These are phyloP conservation scores for Manis pentadactyla DNA, from an alignment of 2,797 vertebrate genomes.

Conservation along the genomic window DNA sequence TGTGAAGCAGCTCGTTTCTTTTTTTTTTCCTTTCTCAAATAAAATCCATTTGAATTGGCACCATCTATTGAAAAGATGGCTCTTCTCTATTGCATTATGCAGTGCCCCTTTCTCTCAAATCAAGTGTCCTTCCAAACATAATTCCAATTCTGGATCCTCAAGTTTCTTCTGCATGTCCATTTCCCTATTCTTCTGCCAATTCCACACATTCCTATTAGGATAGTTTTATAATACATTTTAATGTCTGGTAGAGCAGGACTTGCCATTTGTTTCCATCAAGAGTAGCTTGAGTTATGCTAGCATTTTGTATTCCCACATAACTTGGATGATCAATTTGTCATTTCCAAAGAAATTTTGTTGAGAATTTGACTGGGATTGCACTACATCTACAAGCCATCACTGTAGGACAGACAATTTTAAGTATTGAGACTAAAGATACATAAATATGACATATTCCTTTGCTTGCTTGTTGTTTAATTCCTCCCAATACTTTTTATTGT, in stretches of 20 bases:
- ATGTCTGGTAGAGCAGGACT: neutral
- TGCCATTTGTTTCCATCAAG: neutral
- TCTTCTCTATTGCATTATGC: neutral
- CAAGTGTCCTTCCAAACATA: neutral
- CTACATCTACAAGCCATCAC: neutral
- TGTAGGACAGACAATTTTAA: neutral
- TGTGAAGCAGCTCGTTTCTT: neutral
- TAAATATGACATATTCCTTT: neutral
- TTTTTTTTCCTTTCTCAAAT: neutral
- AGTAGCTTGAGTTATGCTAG: neutral
- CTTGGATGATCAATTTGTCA: neutral
- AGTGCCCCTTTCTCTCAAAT: neutral
- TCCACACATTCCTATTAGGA: neutral
- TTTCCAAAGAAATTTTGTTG: neutral
- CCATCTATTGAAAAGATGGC: neutral
- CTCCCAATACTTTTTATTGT: neutral
- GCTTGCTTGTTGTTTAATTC: slow-evolving; percentile 9
- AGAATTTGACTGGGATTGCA: neutral
- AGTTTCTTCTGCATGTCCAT: neutral
- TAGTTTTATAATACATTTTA: neutral
- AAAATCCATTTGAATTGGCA: neutral
- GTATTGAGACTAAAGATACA: neutral
- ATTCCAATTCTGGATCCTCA: neutral
- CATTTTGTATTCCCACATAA: neutral
- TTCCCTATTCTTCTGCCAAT: neutral